phyloP scores from a whole-genome alignment of 2,797 vertebrate species.

The Hapalemur alaotrensis region DNA sequence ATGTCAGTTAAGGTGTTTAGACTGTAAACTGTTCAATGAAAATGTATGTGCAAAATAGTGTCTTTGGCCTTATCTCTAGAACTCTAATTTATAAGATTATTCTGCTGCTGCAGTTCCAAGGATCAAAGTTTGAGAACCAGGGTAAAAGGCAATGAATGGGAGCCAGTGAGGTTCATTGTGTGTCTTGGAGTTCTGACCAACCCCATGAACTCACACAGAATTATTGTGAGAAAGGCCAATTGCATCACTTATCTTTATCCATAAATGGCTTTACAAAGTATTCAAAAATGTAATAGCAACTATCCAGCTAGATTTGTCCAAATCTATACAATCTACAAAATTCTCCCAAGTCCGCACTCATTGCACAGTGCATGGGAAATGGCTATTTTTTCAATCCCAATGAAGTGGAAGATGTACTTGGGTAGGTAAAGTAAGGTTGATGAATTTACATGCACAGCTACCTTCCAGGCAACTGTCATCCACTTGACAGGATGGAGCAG shows the following conservation, averaged over 20 bases:
- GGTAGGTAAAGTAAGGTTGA: conserved; percentile 46
- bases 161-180: not conserved
- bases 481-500: conserved; percentile 62
- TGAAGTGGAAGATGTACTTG: not conserved
- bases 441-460: conserved; percentile 71
- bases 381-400: not conserved
- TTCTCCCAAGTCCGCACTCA: not conserved
- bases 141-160: not conserved
- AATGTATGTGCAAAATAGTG: not conserved
- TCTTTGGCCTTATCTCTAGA: not conserved
- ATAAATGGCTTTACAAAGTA: not conserved
- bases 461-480: conserved; percentile 63
- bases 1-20: not conserved
- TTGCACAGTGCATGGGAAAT: not conserved
- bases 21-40: not conserved
- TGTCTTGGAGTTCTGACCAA: not conserved
- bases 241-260: not conserved
- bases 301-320: not conserved
- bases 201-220: not conserved
- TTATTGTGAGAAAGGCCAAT: not conserved
- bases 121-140: not conserved
- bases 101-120: not conserved
- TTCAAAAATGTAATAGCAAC: not conserved
- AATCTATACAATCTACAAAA: not conserved
- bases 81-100: not conserved